Conservation (phyloP, 2,797 vertebrate genomes). For the Hapalemur alaotrensis region DNA sequence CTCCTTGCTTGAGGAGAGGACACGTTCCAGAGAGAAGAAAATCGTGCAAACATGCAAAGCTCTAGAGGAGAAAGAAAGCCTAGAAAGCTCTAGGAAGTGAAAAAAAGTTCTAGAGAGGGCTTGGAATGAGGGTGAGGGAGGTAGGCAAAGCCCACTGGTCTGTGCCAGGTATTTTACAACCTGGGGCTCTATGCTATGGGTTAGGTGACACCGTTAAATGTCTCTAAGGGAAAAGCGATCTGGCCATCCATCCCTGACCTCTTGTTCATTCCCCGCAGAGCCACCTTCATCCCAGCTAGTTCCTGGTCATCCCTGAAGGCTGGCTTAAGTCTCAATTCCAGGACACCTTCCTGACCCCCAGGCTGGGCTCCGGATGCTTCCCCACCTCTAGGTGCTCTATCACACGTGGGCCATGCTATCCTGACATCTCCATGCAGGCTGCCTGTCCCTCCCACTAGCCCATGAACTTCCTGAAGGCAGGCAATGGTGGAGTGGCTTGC, state of each 20-base stretch:
- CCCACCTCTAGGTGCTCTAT: neutral
- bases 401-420: accelerated
- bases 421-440: neutral
- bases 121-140: neutral
- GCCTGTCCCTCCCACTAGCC: neutral
- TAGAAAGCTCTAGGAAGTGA: neutral
- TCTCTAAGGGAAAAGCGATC: neutral
- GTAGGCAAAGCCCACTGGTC: neutral
- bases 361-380: neutral
- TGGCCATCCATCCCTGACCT: neutral
- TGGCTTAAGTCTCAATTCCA: neutral
- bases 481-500: neutral
- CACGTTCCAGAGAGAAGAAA: neutral
- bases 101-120: neutral
- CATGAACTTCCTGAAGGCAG: neutral
- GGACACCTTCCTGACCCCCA: neutral
- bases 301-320: neutral
- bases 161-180: neutral
- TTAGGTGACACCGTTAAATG: neutral
- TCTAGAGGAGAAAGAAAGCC: neutral
- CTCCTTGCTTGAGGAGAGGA: neutral
- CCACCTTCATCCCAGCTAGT: neutral
- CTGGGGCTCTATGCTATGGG: neutral
- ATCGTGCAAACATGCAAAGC: neutral
- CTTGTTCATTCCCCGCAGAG: neutral